Evolutionary conservation across 2,888 invertebrate genomes (phyloP).

Genomic region (Fragum fragum): DNA sequence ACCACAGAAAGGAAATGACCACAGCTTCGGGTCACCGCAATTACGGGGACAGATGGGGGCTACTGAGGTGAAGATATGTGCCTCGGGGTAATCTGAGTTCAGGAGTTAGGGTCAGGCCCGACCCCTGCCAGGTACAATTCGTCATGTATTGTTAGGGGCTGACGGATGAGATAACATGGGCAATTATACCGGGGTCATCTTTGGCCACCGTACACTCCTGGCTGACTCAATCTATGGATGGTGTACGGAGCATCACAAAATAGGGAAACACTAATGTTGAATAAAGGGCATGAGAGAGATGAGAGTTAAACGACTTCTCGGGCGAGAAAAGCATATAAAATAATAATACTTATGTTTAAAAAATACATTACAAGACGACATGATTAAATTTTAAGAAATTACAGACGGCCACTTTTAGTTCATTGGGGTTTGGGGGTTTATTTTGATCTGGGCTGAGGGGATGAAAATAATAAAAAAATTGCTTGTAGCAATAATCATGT

Average conservation of each 20-base stretch:
- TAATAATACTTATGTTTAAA: too few relatives aligned
- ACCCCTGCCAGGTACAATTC: neutral
- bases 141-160: constrained; percentile 18
- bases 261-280: too few relatives aligned
- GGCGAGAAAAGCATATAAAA: too few relatives aligned
- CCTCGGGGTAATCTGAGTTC: constrained; percentile 38
- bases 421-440: too few relatives aligned
- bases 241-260: neutral
- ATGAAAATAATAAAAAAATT: too few relatives aligned
- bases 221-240: constrained; percentile 3
- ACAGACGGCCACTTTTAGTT: too few relatives aligned
- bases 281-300: neutral
- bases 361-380: too few relatives aligned
- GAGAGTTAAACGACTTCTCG: too few relatives aligned
- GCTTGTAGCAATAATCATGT: too few relatives aligned
- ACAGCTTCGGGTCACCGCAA: constrained; percentile 27
- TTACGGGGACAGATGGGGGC: constrained; percentile 10
- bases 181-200: constrained; percentile 16
- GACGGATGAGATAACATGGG: constrained; percentile 22
- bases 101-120: constrained; percentile 39
- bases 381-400: too few relatives aligned
- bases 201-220: constrained; percentile 16
- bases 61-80: constrained; percentile 21
- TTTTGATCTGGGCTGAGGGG: too few relatives aligned
- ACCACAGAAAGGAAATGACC: constrained; percentile 26